Conservation (phyloP, 2,888 invertebrate genomes). For the Protonemura montana region DNA sequence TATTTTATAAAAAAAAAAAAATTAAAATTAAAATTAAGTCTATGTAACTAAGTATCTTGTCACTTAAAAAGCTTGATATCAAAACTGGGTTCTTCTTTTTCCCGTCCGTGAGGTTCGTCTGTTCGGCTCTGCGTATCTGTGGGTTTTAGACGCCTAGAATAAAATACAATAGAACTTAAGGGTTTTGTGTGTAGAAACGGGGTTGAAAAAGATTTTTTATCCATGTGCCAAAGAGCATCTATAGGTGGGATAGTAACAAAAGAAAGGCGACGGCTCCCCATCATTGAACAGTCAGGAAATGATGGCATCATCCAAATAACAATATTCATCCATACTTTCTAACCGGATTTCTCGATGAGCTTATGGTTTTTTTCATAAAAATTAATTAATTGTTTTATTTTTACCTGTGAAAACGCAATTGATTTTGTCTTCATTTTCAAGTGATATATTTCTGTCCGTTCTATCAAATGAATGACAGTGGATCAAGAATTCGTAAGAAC, state of each 20-base stretch:
- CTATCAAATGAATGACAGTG: no score
- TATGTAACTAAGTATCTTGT: neutral
- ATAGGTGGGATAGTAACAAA: constrained; percentile 41
- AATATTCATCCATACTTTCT: no score
- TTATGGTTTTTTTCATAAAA: no score
- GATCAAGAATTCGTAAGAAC: no score
- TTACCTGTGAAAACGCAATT: no score
- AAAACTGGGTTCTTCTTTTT: constrained; percentile 12
- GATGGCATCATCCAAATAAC: constrained; percentile 36
- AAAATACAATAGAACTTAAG: constrained; percentile 49
- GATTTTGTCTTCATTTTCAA: no score
- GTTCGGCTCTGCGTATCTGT: constrained; percentile 23
- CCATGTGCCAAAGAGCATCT: constrained; percentile 38
- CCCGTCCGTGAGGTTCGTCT: neutral
- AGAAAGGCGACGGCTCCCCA: constrained; percentile 14
- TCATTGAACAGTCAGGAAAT: constrained; percentile 19
- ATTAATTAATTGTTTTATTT: no score
- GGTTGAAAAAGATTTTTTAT: constrained; percentile 33
- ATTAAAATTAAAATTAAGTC: neutral
- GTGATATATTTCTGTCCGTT: no score
- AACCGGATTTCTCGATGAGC: no score
- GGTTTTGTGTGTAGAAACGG: constrained; percentile 42
- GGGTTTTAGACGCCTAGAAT: constrained; percentile 46
- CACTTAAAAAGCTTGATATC: neutral
- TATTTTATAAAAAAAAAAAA: neutral